Evolutionary conservation across 2,797 vertebrate species (phyloP).

Genomic region (Eptatretus atami): DNA sequence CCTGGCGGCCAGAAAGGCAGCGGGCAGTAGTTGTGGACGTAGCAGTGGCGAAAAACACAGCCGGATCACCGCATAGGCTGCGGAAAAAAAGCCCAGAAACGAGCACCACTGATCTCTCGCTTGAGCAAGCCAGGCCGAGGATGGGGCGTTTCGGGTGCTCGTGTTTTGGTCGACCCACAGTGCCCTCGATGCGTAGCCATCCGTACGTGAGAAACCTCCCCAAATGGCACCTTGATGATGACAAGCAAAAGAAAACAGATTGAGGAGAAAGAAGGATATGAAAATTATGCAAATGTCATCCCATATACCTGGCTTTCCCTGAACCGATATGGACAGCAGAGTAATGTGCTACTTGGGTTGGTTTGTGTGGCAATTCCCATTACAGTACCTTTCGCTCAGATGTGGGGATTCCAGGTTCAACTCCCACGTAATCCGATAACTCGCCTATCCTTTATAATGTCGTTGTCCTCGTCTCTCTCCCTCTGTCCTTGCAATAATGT

Average conservation of each 20-base stretch:
- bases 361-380: too few relatives aligned
- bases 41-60: slow-evolving; percentile 32
- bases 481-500: too few relatives aligned
- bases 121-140: slow-evolving; percentile 26
- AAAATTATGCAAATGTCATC: too few relatives aligned
- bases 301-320: too few relatives aligned
- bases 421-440: too few relatives aligned
- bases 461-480: too few relatives aligned
- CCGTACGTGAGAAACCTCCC: slow-evolving; percentile 35
- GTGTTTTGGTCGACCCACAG: slow-evolving; percentile 18
- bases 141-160: slow-evolving; percentile 47
- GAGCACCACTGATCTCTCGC: slow-evolving; percentile 45
- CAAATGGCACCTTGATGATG: slow-evolving; percentile 37
- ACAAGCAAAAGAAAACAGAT: not conserved
- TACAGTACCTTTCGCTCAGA: too few relatives aligned
- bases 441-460: too few relatives aligned
- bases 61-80: slow-evolving; percentile 22
- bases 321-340: too few relatives aligned
- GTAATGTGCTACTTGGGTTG: too few relatives aligned
- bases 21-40: slow-evolving; percentile 53
- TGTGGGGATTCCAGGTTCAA: too few relatives aligned
- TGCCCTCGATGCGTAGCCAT: slow-evolving; percentile 36
- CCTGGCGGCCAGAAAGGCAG: slow-evolving; percentile 33
- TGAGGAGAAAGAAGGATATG: too few relatives aligned
- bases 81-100: slow-evolving; percentile 52